Evolutionary conservation across 2,113 vertebrate species (phyloP), one percentile per base, ranked within the genome.

Genomic region (Dipodomys stephensi): DNA sequence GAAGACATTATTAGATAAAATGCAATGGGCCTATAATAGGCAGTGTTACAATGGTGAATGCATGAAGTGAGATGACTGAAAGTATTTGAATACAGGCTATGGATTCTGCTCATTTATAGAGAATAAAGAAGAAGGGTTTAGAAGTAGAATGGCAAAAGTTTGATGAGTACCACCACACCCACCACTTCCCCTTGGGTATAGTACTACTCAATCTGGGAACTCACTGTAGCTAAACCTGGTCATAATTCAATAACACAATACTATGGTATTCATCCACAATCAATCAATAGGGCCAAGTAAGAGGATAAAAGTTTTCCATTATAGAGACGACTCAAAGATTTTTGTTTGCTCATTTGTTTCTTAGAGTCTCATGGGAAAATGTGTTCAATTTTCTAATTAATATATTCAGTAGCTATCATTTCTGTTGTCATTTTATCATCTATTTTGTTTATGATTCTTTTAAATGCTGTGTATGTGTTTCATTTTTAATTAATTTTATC

Each of bases 401-500:
- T 1, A 80, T 6, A 65, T 25, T 89, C 25, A 62, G 73, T n/a
- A 25, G 20, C 7, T n/a, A 23, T 65, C 0, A 4, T 7, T 81
- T 88, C 62, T 62, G 28, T 65, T 83, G 11, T 81, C 15, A 71
- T 65, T 6, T 82, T 53, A 79, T 35, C 19, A 69, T 86, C 92
- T 83, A 0, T 67, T 82, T 68, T 44, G 27, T 4, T 87, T 74
- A 16, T 53, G 49, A 11, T 83, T 6, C 71, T 87, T 77, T 78
- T 28, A 92, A 88, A 84, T 90, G 25, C 4, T 25, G 27, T 65
- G 7, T 16, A 39, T 85, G 27, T 44, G 5, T 69, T 16, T 71
- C 13, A 39, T 82, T 88, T 91, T 82, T n/a, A 77, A 67, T 57
- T 60, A 73, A 30, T 69, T 93, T 96, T 80, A 68, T 15, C 4